phyloP scores from a whole-genome alignment of 2,113 vertebrate species.

The Barnardius zonarius region DNA sequence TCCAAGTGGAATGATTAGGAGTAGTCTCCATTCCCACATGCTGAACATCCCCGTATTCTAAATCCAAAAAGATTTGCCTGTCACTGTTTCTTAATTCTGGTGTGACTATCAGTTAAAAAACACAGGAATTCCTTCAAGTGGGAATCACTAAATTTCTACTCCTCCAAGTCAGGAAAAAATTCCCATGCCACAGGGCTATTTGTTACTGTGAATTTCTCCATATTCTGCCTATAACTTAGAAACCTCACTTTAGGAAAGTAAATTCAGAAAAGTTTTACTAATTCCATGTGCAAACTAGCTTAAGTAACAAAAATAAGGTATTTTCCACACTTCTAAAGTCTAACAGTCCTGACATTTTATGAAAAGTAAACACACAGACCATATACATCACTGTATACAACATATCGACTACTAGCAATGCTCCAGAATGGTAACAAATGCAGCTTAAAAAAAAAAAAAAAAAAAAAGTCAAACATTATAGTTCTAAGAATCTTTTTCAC shows the following conservation, averaged over 20 bases:
- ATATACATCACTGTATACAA: neutral
- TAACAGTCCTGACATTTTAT: neutral
- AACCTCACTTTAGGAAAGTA: neutral
- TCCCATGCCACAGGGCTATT: neutral
- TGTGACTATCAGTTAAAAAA: neutral
- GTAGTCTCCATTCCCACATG: neutral
- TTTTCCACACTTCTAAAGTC: neutral
- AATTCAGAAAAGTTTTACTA: neutral
- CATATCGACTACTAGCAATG: neutral
- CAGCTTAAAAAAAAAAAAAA: neutral
- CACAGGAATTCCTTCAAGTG: neutral
- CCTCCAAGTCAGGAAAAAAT: neutral
- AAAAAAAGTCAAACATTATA: neutral
- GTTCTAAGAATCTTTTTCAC: neutral
- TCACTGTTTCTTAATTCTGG: neutral
- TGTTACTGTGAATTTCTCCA: neutral
- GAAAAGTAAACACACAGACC: neutral
- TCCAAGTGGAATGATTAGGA: neutral
- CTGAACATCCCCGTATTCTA: neutral
- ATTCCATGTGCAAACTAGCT: neutral
- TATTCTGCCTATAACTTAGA: neutral
- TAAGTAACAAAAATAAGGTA: neutral
- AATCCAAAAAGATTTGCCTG: neutral
- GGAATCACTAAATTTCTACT: neutral
- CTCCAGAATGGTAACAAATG: neutral